Percentiles rank a stretch among this genome's conserved stretches.
Evolutionary conservation across 2,797 vertebrate genomes (phyloP).

Genomic region (Scleropages formosus): DNA sequence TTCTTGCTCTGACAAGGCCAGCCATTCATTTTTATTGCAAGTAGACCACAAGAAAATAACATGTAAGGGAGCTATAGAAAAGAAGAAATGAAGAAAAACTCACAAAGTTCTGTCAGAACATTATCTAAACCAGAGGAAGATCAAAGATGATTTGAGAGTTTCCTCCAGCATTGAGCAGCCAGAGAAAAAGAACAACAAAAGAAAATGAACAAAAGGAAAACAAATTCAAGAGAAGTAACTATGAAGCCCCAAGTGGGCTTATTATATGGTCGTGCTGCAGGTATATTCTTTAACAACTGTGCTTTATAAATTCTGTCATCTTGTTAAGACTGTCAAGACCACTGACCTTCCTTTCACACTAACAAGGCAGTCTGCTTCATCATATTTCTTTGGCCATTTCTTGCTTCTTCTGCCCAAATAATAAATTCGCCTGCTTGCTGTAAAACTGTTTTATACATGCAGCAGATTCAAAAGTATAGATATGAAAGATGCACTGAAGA

Average conservation of each 20-base stretch:
- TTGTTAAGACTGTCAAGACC: slow-evolving; percentile 82
- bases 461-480: too few relatives aligned
- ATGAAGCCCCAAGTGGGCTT: slow-evolving; percentile 84
- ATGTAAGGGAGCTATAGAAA: slow-evolving; percentile 49
- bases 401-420: slow-evolving; percentile 63
- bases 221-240: slow-evolving; percentile 72
- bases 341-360: slow-evolving; percentile 78
- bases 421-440: slow-evolving; percentile 64
- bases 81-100: slow-evolving; percentile 54
- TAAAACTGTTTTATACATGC: slow-evolving; percentile 52
- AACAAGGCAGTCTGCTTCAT: slow-evolving; percentile 67
- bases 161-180: slow-evolving; percentile 63
- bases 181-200: slow-evolving; percentile 73
- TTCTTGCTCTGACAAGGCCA: slow-evolving; percentile 64
- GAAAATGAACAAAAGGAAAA: slow-evolving; percentile 69
- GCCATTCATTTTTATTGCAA: slow-evolving; percentile 57
- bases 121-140: slow-evolving; percentile 64
- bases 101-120: slow-evolving; percentile 65
- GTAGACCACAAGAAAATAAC: slow-evolving; percentile 55
- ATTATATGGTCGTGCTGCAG: slow-evolving; percentile 83
- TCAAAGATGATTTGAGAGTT: slow-evolving; percentile 64
- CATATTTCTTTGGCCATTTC: slow-evolving; percentile 61
- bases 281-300: slow-evolving; percentile 71
- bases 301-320: slow-evolving; percentile 87
- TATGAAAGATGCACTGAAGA: too few relatives aligned